phyloP scores from a whole-genome alignment of 2,888 invertebrate genomes.

The Blomia tropicalis region DNA sequence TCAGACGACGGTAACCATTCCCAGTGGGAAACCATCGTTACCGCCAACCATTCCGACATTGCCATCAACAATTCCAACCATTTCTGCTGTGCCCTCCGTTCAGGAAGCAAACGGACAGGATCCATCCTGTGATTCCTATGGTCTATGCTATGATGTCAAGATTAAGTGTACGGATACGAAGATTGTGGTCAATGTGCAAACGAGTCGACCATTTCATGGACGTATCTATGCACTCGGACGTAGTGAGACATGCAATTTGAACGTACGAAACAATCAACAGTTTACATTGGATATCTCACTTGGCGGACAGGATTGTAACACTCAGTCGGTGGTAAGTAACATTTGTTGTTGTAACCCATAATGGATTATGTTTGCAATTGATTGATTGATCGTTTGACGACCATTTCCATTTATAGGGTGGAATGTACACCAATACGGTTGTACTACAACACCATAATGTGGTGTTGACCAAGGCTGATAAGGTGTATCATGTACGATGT shows the following conservation, averaged over 20 bases:
- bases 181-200: conserved; percentile 77
- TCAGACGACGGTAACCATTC: not conserved
- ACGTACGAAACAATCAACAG: conserved; percentile 75
- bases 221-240: conserved; percentile 81
- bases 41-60: conserved; percentile 25
- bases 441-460: conserved; percentile 87
- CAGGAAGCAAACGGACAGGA: conserved; percentile 27
- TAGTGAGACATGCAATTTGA: conserved; percentile 85
- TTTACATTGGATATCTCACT: conserved; percentile 81
- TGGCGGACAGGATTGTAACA: conserved; percentile 86
- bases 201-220: conserved; percentile 85
- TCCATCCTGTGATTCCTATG: conserved; percentile 66
- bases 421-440: conserved; percentile 81
- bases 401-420: conserved; percentile 46
- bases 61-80: conserved; percentile 26
- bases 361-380: not conserved
- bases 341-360: not conserved
- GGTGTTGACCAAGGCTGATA: conserved; percentile 89
- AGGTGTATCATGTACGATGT: conserved; percentile 88
- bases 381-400: not conserved
- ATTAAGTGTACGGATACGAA: conserved; percentile 86
- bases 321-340: conserved; percentile 71
- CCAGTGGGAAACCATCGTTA: conserved; percentile 24
- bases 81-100: not conserved
- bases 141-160: conserved; percentile 83